These are phyloP conservation scores for Spilosoma lubricipeda DNA, from an alignment of 2,888 invertebrate species.

Conservation along the genomic window DNA sequence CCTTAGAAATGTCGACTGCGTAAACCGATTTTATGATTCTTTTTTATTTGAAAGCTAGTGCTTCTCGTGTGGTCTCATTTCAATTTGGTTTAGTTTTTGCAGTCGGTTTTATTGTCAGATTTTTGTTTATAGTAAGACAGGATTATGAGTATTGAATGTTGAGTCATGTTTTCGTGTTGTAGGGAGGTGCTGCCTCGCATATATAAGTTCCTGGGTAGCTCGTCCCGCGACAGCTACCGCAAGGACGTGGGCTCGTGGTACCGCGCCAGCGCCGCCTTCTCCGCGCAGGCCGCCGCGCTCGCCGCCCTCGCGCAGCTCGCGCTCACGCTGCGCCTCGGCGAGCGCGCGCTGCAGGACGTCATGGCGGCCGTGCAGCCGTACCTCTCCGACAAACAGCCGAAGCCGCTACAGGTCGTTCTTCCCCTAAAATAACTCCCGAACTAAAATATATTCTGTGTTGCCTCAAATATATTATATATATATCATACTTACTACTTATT, in stretches of 20 bases:
- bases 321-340: slow-evolving; percentile 74
- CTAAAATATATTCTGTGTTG: too few relatives aligned
- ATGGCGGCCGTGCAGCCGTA: slow-evolving; percentile 83
- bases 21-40: too few relatives aligned
- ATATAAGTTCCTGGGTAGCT: slow-evolving; percentile 82
- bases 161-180: not conserved
- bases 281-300: slow-evolving; percentile 84
- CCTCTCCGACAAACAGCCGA: slow-evolving; percentile 87
- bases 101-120: too few relatives aligned
- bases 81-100: too few relatives aligned
- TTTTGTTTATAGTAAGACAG: too few relatives aligned
- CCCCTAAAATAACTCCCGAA: too few relatives aligned
- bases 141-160: too few relatives aligned
- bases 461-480: too few relatives aligned
- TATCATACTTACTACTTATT: too few relatives aligned
- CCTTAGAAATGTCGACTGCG: too few relatives aligned
- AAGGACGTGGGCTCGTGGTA: slow-evolving; percentile 87
- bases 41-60: too few relatives aligned
- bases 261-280: slow-evolving; percentile 74
- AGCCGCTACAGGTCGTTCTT: slow-evolving; percentile 86
- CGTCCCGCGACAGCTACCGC: slow-evolving; percentile 85
- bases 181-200: slow-evolving; percentile 90
- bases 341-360: slow-evolving; percentile 49
- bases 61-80: too few relatives aligned
- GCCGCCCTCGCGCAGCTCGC: slow-evolving; percentile 79